A percentile compares a stretch with the other conserved stretches of the same genome.
Evolutionary conservation across 2,888 invertebrate species (phyloP).

Genomic region (Xanthorhoe spadicearia): DNA sequence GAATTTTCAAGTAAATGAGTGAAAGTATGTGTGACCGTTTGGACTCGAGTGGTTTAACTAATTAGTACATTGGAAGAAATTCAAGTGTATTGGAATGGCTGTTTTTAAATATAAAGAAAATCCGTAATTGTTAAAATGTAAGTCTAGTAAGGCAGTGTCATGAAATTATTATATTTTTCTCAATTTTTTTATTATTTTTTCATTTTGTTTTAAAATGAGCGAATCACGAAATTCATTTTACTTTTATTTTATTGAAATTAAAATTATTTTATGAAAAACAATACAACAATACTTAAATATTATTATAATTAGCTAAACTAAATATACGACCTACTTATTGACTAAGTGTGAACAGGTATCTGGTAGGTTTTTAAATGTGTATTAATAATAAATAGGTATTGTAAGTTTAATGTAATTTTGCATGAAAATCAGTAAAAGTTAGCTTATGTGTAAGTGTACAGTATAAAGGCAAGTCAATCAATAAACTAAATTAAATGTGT

Average conservation of each 20-base stretch:
- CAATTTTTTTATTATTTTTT: background rate
- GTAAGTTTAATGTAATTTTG: constrained; percentile 40
- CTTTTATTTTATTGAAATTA: background rate
- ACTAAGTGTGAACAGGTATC: constrained; percentile 22
- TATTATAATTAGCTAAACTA: background rate
- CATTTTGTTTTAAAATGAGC: background rate
- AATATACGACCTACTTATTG: constrained; percentile 18
- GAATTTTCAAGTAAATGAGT: constrained; percentile 10
- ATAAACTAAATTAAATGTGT: constrained; percentile 37
- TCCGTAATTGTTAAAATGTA: constrained; percentile 17
- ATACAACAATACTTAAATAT: background rate
- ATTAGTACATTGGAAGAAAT: constrained; percentile 26
- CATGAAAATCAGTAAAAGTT: constrained; percentile 32
- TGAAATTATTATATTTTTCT: background rate
- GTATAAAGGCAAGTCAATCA: constrained; percentile 41
- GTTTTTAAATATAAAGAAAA: constrained; percentile 10
- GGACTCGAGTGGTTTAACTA: constrained; percentile 24
- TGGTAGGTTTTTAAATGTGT: constrained; percentile 28
- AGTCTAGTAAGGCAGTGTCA: constrained; percentile 12
- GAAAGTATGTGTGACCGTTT: constrained; percentile 25
- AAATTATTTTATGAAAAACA: background rate
- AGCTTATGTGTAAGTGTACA: constrained; percentile 47
- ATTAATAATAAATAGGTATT: constrained; percentile 16
- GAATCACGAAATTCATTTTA: background rate
- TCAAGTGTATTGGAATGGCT: constrained; percentile 34